A percentile compares a stretch with the other conserved stretches of the same genome.
Conservation (phyloP, 2,797 vertebrate species). For the Austrolebias charrua region DNA sequence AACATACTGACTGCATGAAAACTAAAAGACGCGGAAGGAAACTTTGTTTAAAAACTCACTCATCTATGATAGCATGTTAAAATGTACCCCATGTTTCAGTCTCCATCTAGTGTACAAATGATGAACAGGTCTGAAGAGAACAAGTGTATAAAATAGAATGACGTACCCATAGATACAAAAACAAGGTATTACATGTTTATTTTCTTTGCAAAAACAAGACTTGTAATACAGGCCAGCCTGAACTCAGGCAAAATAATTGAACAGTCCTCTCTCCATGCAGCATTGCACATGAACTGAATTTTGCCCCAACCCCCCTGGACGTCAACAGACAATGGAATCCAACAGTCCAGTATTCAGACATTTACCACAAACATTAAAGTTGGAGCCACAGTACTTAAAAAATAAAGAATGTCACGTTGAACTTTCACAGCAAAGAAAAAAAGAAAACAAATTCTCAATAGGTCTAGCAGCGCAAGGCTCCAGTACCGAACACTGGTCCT, state of each 20-base stretch:
- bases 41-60: no score
- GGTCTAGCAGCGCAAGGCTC: conserved; percentile 65
- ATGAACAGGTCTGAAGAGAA: no score
- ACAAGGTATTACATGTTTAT: conserved; percentile 74
- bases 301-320: conserved; percentile 40
- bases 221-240: conserved; percentile 79
- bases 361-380: conserved; percentile 68
- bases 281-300: conserved; percentile 73
- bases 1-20: no score
- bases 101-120: no score
- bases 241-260: conserved; percentile 77
- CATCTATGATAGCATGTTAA: no score
- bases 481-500: conserved; percentile 61
- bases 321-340: conserved; percentile 69
- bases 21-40: no score
- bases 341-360: conserved; percentile 64
- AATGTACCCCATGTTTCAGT: no score
- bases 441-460: conserved; percentile 25
- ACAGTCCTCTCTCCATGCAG: conserved; percentile 75
- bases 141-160: not conserved
- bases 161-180: not conserved
- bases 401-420: conserved; percentile 62
- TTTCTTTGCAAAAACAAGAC: conserved; percentile 83
- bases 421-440: conserved; percentile 68
- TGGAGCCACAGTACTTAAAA: conserved; percentile 75